These are phyloP conservation scores for Oceanodroma leucorhoa DNA, from an alignment of 2,797 vertebrate species.

Conservation along the genomic window DNA sequence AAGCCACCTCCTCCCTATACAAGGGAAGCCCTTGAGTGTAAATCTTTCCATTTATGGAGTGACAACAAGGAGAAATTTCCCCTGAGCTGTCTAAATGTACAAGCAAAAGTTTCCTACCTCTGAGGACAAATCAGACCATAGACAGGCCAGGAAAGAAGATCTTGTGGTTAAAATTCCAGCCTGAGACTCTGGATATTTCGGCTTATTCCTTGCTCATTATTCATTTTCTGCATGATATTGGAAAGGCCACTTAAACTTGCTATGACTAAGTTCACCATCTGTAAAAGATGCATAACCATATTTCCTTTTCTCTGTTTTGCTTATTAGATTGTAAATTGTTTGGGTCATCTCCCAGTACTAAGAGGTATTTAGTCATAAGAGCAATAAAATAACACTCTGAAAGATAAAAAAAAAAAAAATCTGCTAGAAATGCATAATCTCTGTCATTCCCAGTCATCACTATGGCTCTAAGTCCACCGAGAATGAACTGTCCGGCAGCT, in stretches of 20 bases:
- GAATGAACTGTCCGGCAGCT: background rate
- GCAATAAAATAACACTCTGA: background rate
- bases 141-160: background rate
- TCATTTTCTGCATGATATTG: background rate
- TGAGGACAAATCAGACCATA: background rate
- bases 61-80: background rate
- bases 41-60: background rate
- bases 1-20: background rate
- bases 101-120: background rate
- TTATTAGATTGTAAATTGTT: background rate
- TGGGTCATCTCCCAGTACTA: background rate
- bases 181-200: background rate
- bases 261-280: background rate
- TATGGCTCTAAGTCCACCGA: background rate
- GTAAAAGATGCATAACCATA: background rate
- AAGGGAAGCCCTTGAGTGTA: background rate
- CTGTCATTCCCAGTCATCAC: background rate
- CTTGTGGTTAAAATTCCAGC: background rate
- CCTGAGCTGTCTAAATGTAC: background rate
- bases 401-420: background rate
- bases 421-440: background rate
- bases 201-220: background rate
- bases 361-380: background rate
- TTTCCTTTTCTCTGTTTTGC: background rate
- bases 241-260: background rate